A percentile compares a stretch with the other conserved stretches of the same genome.
These are phyloP conservation scores for Lutjanus campechanus DNA, from an alignment of 2,797 vertebrate species.

Conservation along the genomic window DNA sequence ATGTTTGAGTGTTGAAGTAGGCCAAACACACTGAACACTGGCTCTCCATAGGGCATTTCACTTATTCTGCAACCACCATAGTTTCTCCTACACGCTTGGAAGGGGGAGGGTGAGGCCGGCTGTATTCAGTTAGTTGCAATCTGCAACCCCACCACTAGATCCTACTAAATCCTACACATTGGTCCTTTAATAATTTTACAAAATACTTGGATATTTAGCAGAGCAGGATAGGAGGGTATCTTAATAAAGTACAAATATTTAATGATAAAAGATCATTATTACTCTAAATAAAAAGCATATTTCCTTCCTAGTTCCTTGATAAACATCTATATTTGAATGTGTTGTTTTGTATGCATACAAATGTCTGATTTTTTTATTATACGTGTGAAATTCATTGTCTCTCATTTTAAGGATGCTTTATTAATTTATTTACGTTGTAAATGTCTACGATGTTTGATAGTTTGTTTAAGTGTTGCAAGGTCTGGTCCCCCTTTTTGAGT, in stretches of 20 bases:
- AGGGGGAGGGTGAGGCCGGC: no score
- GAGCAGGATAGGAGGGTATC: not conserved
- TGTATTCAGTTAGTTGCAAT: no score
- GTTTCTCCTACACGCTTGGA: no score
- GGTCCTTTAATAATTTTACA: not conserved
- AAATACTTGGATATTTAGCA: not conserved
- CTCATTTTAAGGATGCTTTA: not conserved
- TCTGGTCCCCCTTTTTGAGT: not conserved
- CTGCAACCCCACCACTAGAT: no score
- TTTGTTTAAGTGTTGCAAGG: no score
- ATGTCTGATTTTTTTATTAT: not conserved
- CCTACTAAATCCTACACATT: no score
- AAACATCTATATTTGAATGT: not conserved
- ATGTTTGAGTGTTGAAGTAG: no score
- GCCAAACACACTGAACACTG: no score
- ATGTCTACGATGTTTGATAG: not conserved
- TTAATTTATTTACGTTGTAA: not conserved
- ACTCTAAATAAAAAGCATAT: not conserved
- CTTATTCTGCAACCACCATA: no score
- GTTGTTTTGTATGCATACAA: not conserved
- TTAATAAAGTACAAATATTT: not conserved
- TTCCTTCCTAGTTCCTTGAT: not conserved
- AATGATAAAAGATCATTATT: not conserved
- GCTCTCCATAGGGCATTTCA: no score
- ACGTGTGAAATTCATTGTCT: not conserved